Conservation (phyloP, 2,113 vertebrate genomes). For the Rhinopomastus cyanomelas region DNA sequence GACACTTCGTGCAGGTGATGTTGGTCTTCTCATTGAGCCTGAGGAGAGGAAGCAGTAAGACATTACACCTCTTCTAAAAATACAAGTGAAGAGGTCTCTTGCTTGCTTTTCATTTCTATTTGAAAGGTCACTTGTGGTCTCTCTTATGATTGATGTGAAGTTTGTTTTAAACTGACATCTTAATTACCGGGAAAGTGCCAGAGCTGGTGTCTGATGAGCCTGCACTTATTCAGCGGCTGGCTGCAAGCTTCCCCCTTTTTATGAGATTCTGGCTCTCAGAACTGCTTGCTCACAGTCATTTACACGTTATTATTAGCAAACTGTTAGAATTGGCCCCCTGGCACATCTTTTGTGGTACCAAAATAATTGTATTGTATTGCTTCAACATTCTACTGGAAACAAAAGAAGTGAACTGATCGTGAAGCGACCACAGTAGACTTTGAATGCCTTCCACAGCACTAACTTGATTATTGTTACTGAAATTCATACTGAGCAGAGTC, state of each 20-base stretch:
- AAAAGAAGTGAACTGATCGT: not conserved
- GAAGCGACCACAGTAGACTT: not conserved
- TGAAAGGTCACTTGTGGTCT: slow-evolving; percentile 44
- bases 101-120: slow-evolving; percentile 58
- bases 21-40: not conserved
- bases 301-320: slow-evolving; percentile 42
- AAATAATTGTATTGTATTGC: slow-evolving; percentile 21
- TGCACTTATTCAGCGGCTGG: not conserved
- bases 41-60: not conserved
- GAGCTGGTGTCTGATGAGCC: slow-evolving; percentile 59
- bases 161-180: slow-evolving; percentile 46
- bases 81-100: not conserved
- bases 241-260: not conserved
- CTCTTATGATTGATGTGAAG: slow-evolving; percentile 11
- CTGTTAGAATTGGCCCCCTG: slow-evolving; percentile 8
- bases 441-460: not conserved
- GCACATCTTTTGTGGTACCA: slow-evolving; percentile 3
- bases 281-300: slow-evolving; percentile 59
- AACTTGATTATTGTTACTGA: not conserved
- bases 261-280: slow-evolving; percentile 34
- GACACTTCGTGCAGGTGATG: not conserved
- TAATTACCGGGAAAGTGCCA: slow-evolving; percentile 40
- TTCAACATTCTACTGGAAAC: slow-evolving; percentile 13
- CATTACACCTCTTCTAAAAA: not conserved
- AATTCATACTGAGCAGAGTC: not conserved